Conservation (phyloP, 2,113 vertebrate genomes). For the Himantopus leucocephalus region DNA sequence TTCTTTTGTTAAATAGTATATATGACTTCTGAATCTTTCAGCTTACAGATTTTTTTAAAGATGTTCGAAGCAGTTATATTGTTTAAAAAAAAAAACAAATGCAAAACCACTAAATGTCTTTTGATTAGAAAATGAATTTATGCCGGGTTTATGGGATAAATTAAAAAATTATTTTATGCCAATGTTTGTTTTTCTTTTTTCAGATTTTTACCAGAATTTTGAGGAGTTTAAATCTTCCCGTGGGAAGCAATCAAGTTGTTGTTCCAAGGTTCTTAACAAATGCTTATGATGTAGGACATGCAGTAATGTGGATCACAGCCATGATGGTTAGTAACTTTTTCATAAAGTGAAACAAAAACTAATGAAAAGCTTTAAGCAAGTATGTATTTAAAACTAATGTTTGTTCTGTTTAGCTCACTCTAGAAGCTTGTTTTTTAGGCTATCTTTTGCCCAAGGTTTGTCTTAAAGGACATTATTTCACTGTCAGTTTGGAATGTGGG, state of each 20-base stretch:
- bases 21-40: background rate
- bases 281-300: slow-evolving; percentile 93
- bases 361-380: background rate
- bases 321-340: slow-evolving; percentile 86
- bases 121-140: background rate
- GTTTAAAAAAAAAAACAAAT: background rate
- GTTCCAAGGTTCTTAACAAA: slow-evolving; percentile 91
- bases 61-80: background rate
- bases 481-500: background rate
- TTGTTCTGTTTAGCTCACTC: background rate
- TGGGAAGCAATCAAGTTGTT: slow-evolving; percentile 94
- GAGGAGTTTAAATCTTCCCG: slow-evolving; percentile 95
- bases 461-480: background rate
- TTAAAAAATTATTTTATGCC: background rate
- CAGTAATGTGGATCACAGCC: slow-evolving; percentile 95
- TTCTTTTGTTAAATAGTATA: background rate
- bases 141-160: background rate
- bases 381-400: background rate
- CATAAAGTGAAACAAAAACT: background rate
- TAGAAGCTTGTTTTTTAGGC: background rate
- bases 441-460: background rate
- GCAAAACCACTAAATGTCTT: background rate
- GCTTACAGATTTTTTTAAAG: background rate
- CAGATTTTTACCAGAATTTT: slow-evolving; percentile 97
- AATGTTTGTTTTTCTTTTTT: background rate